phyloP scores from a whole-genome alignment of 2,888 invertebrate species.

The Thymelicus sylvestris region DNA sequence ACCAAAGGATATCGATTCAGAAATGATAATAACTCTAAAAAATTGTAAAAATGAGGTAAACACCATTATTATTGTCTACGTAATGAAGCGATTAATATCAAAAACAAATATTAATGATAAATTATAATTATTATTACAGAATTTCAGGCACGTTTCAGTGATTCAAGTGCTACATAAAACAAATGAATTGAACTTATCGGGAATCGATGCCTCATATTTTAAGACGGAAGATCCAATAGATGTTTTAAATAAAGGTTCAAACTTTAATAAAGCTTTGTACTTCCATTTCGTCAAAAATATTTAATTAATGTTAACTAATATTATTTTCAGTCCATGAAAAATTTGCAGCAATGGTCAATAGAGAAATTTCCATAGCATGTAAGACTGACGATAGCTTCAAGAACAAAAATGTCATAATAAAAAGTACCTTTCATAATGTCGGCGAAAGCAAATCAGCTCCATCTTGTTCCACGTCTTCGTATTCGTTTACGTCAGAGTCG shows the following conservation, averaged over 20 bases:
- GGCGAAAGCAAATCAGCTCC: constrained; percentile 52
- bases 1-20: constrained; percentile 63
- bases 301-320: background rate
- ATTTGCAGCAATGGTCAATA: constrained; percentile 66
- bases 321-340: constrained; percentile 66
- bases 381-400: constrained; percentile 46
- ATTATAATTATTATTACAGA: constrained; percentile 51
- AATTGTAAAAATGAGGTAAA: constrained; percentile 59
- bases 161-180: constrained; percentile 78
- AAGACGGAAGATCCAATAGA: constrained; percentile 63
- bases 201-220: background rate
- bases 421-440: constrained; percentile 59
- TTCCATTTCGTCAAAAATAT: background rate
- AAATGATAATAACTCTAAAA: constrained; percentile 77
- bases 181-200: constrained; percentile 48
- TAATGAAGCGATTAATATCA: background rate
- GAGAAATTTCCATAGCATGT: constrained; percentile 63
- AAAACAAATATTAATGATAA: background rate
- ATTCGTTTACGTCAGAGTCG: constrained; percentile 48
- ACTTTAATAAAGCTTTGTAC: background rate
- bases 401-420: constrained; percentile 51
- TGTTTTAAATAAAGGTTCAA: constrained; percentile 66
- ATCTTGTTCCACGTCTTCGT: constrained; percentile 54
- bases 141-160: constrained; percentile 66
- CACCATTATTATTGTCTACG: constrained; percentile 5